phyloP scores from a whole-genome alignment of 2,888 invertebrate genomes.

The Psylliodes chrysocephalus region DNA sequence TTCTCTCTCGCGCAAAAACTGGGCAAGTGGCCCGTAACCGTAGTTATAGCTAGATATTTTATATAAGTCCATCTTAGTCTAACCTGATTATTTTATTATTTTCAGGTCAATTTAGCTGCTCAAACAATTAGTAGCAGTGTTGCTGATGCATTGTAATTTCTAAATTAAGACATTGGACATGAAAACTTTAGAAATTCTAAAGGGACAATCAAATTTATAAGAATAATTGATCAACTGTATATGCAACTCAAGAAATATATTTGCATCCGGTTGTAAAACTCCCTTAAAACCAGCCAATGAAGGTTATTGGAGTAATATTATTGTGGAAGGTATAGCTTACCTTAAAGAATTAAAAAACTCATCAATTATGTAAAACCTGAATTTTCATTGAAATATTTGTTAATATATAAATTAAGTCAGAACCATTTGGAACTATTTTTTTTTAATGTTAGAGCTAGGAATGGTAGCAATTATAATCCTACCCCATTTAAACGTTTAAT shows the following conservation, averaged over 20 bases:
- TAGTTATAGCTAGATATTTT: too few species aligned
- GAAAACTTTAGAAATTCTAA: slow-evolving; percentile 29
- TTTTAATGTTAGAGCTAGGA: too few species aligned
- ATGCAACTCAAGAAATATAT: too few species aligned
- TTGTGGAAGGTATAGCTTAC: slow-evolving; percentile 20
- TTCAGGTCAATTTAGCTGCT: slow-evolving; percentile 40
- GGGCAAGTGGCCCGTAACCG: too few species aligned
- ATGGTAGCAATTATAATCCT: too few species aligned
- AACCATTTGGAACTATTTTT: too few species aligned
- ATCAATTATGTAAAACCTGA: neutral
- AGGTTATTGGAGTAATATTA: slow-evolving; percentile 24
- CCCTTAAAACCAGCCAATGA: slow-evolving; percentile 26
- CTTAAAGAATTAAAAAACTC: slow-evolving; percentile 17
- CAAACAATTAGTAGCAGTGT: slow-evolving; percentile 39
- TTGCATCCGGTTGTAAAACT: neutral
- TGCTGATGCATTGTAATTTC: slow-evolving; percentile 39
- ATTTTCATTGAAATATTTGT: too few species aligned
- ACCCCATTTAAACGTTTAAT: too few species aligned
- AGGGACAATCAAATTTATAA: slow-evolving; percentile 35
- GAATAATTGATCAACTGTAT: slow-evolving; percentile 32
- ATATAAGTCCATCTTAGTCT: too few species aligned
- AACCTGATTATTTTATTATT: too few species aligned
- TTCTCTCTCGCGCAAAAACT: too few species aligned
- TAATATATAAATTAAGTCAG: too few species aligned
- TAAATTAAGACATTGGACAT: slow-evolving; percentile 27